These are phyloP conservation scores for Psammodynastes pulverulentus DNA, from an alignment of 2,113 vertebrate species.

Conservation along the genomic window DNA sequence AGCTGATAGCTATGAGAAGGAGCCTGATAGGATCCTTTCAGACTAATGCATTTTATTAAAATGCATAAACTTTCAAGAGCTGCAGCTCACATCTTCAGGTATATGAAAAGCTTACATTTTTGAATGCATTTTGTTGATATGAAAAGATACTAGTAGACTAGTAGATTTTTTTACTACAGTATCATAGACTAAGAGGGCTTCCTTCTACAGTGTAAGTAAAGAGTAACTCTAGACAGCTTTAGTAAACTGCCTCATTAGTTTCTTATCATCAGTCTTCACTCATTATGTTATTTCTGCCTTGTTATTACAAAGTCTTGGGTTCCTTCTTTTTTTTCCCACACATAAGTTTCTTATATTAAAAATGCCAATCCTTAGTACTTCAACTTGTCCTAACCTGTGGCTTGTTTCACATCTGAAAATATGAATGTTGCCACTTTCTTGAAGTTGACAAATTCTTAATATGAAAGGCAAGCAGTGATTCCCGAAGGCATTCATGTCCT, in stretches of 20 bases:
- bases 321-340: not conserved
- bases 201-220: not conserved
- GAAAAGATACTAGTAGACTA: not conserved
- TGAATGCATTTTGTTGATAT: not conserved
- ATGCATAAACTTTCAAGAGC: not conserved
- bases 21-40: not conserved
- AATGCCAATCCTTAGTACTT: not conserved
- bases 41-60: not conserved
- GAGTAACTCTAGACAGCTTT: not conserved
- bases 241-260: not conserved
- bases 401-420: not conserved
- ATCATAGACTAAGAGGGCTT: not conserved
- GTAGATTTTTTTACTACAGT: not conserved
- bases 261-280: not conserved
- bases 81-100: not conserved
- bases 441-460: not conserved
- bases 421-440: accelerated
- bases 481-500: not conserved
- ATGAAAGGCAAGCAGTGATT: not conserved
- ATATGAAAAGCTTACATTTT: not conserved
- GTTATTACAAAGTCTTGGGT: not conserved
- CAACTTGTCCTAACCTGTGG: accelerated
- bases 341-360: not conserved
- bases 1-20: not conserved
- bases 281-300: not conserved